Evolutionary conservation across 2,797 vertebrate genomes (phyloP), one percentile per base, ranked within the genome.

Genomic region (Lithobates sylvaticus): DNA sequence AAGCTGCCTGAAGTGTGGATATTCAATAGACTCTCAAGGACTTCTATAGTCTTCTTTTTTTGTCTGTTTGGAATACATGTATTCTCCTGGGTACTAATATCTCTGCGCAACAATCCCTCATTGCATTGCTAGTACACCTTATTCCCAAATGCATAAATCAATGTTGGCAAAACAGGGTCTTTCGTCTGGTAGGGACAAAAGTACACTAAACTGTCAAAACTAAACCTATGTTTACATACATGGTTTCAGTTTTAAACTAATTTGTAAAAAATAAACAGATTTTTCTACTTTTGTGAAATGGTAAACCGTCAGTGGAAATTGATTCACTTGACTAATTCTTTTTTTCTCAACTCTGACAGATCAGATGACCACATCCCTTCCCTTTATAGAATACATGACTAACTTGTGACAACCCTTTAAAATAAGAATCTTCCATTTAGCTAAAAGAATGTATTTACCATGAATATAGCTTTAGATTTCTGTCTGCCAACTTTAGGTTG

Each of bases 241-340:
- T 9, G 5, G 54, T 58, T 21, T 27, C 61, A 82, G 15, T 44
- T 47, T 68, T 27, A 64, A 39, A 58, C 18, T 23, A 23, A 58
- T 5, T 23, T 47, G 34, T 1, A 12, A 42, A 68, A 58, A 58
- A 21, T 13, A 67, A 78, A 67, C 7, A 5, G 2, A 34, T 12
- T n/a, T 36, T 54, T 76, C 27, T 76, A 29, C 61, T 76, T 61
- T 61, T n/a, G 23, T n/a, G n/a, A n/a, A n/a, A n/a, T n/a, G n/a
- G 54, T 61, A 77, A 77, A 61, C 58, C 32, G 64, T 39, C 58
- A 26, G 34, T 78, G 76, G 61, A 78, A 78, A 64, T n/a, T 77
- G 58, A 64, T n/a, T 77, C 76, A 65, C 16, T 16, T 67, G 34
- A 65, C 34, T 15, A 65, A 18, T 42, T 23, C 61, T 77, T 77